Conservation (phyloP, 2,888 invertebrate species). For the Gisinianus flammeolus region DNA sequence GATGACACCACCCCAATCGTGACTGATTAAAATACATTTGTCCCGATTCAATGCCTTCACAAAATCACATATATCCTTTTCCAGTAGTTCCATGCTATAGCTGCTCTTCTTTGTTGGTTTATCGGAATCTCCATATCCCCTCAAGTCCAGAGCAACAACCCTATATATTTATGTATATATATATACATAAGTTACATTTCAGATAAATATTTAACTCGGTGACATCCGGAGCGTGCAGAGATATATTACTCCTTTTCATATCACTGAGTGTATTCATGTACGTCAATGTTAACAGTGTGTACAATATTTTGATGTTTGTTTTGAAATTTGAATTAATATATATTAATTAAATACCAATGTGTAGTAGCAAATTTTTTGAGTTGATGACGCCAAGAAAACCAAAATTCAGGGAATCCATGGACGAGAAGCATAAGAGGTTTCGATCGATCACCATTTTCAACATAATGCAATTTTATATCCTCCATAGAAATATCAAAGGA, state of each 20-base stretch:
- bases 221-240: no score
- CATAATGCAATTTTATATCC: constrained; percentile 72
- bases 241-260: no score
- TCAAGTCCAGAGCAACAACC: constrained; percentile 72
- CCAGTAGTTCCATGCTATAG: constrained; percentile 67
- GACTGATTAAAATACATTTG: constrained; percentile 62
- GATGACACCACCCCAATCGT: constrained; percentile 65
- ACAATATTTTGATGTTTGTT: not conserved
- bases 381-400: constrained; percentile 78
- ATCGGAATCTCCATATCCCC: constrained; percentile 75
- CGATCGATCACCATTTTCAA: constrained; percentile 69
- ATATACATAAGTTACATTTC: no score
- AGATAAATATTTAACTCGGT: not conserved
- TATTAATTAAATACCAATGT: constrained; percentile 65
- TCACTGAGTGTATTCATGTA: no score
- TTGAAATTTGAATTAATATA: no score
- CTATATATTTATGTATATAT: constrained; percentile 62
- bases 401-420: constrained; percentile 79
- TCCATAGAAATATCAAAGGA: constrained; percentile 60
- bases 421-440: constrained; percentile 74
- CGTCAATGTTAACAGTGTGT: not conserved
- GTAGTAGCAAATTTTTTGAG: constrained; percentile 70
- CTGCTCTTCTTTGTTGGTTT: constrained; percentile 65
- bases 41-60: constrained; percentile 63
- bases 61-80: constrained; percentile 69